Conservation (phyloP, 2,113 vertebrate genomes). For the Azemiops feae region DNA sequence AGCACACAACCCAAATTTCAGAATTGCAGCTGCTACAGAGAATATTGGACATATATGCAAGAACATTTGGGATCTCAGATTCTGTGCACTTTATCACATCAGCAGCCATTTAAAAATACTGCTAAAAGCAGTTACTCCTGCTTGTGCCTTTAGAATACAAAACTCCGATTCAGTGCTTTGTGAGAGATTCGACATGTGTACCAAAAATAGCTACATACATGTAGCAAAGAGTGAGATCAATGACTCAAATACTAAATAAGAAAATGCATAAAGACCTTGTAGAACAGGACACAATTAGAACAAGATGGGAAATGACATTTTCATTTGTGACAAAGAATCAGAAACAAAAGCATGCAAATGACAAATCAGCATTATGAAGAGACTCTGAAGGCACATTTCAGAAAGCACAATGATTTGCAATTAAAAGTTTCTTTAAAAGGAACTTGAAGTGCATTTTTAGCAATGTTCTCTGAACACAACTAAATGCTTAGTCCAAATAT, state of each 20-base stretch:
- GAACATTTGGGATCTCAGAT: constrained; percentile 36
- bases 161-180: constrained; percentile 29
- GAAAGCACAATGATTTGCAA: constrained; percentile 62
- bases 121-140: constrained; percentile 63
- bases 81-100: constrained; percentile 60
- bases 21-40: constrained; percentile 61
- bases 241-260: background rate
- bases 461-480: constrained; percentile 67
- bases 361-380: constrained; percentile 46
- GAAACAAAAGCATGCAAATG: constrained; percentile 35
- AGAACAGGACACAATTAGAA: constrained; percentile 34
- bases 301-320: constrained; percentile 41
- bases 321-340: constrained; percentile 17
- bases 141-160: constrained; percentile 70
- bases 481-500: constrained; percentile 69
- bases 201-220: constrained; percentile 18
- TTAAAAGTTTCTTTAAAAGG: constrained; percentile 63
- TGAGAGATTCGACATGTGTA: constrained; percentile 12
- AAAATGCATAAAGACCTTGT: constrained; percentile 32
- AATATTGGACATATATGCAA: constrained; percentile 45
- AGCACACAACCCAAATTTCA: constrained; percentile 62
- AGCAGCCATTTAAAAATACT: constrained; percentile 51
- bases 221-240: background rate
- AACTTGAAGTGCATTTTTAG: constrained; percentile 71
- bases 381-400: constrained; percentile 72